Percentiles rank a stretch among this genome's conserved stretches.
Conservation (phyloP, 2,797 vertebrate species). For the Catostomus latipinnis region DNA sequence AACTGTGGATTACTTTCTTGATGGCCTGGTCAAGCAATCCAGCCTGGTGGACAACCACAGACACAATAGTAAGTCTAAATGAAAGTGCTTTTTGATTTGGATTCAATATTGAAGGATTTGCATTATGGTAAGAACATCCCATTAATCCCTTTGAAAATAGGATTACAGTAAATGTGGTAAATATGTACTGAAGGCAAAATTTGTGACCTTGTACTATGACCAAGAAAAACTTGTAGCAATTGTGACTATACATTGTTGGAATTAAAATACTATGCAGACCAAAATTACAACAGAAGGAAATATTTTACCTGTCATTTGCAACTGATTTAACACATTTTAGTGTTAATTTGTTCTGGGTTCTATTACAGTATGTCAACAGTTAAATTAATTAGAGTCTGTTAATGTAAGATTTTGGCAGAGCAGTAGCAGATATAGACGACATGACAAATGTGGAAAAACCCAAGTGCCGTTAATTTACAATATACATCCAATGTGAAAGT, state of each 20-base stretch:
- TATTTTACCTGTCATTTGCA: not conserved
- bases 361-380: too few relatives aligned
- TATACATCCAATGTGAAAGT: too few relatives aligned
- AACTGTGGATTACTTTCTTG: conserved; percentile 42
- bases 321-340: not conserved
- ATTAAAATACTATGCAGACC: not conserved
- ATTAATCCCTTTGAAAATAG: conserved; percentile 16
- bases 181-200: not conserved
- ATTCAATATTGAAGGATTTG: conserved; percentile 35
- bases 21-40: conserved; percentile 19
- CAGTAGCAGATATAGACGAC: too few relatives aligned
- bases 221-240: not conserved
- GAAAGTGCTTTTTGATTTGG: conserved; percentile 31
- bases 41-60: not conserved
- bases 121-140: conserved; percentile 14
- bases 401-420: too few relatives aligned
- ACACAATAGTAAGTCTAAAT: conserved; percentile 10
- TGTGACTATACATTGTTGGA: not conserved
- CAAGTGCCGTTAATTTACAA: too few relatives aligned
- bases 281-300: not conserved
- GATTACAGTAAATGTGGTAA: conserved; percentile 21
- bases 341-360: not conserved
- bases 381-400: too few relatives aligned
- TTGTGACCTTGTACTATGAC: not conserved
- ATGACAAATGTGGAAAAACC: too few relatives aligned